phyloP scores from a whole-genome alignment of 2,113 vertebrate species.

The Galemys pyrenaicus region DNA sequence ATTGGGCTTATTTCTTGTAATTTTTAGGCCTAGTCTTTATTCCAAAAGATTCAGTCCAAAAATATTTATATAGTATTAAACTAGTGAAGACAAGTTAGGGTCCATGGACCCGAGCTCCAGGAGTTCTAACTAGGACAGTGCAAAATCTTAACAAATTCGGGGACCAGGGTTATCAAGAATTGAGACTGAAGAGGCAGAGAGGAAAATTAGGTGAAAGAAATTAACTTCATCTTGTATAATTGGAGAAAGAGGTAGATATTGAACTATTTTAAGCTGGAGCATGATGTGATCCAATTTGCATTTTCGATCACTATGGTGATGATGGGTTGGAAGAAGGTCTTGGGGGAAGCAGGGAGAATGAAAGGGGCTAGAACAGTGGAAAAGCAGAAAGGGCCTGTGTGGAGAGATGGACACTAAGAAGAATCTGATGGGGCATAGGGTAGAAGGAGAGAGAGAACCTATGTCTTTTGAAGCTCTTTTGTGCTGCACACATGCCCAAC shows the following conservation, averaged over 20 bases:
- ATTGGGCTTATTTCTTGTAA: background rate
- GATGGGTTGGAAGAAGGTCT: constrained; percentile 46
- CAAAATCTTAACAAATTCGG: constrained; percentile 4
- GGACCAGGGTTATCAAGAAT: background rate
- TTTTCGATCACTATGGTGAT: constrained; percentile 73
- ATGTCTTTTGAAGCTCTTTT: background rate
- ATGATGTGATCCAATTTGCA: constrained; percentile 50
- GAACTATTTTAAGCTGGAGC: constrained; percentile 67
- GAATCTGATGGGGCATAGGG: background rate
- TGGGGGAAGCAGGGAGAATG: constrained; percentile 37
- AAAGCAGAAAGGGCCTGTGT: background rate
- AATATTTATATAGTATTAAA: background rate
- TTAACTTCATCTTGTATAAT: background rate
- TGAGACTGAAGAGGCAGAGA: background rate
- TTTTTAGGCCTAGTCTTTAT: background rate
- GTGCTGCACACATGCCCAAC: background rate
- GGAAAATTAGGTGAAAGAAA: background rate
- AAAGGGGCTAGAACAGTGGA: background rate
- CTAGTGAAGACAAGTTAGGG: background rate
- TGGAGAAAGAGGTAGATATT: constrained; percentile 34
- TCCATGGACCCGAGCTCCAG: background rate
- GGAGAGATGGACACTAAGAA: background rate
- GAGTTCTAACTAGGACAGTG: background rate
- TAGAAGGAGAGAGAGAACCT: background rate
- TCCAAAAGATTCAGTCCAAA: background rate